Conservation (phyloP, 2,797 vertebrate genomes). For the Avahi laniger region DNA sequence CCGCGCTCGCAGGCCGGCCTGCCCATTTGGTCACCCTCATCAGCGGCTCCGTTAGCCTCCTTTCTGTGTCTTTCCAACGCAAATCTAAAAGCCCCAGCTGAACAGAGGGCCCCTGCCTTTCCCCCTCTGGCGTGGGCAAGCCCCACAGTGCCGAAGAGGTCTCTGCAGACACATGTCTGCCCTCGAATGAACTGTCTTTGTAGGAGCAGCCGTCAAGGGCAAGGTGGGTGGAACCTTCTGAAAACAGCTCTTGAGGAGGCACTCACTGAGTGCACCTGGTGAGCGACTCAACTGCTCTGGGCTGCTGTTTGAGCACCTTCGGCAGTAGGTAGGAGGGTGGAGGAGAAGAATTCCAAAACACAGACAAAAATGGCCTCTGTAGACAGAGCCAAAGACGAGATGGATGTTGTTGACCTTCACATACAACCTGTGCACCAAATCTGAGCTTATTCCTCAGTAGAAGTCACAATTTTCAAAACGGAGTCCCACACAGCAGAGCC, state of each 20-base stretch:
- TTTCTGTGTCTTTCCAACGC: not conserved
- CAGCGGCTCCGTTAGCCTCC: not conserved
- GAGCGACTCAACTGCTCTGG: not conserved
- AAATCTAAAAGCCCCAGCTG: not conserved
- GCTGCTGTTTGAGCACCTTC: not conserved
- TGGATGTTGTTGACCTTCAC: not conserved
- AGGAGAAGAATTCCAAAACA: not conserved
- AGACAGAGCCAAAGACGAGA: not conserved
- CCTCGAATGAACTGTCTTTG: not conserved
- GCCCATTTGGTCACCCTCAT: not conserved
- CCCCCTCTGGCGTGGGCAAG: not conserved
- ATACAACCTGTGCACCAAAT: not conserved
- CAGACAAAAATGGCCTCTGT: not conserved
- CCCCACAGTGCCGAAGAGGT: not conserved
- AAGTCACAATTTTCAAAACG: conserved; percentile 51
- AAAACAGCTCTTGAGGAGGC: not conserved
- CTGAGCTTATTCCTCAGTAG: conserved; percentile 47
- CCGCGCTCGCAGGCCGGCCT: not conserved
- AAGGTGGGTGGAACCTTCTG: not conserved
- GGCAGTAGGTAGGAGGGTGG: not conserved
- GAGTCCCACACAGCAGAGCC: conserved; percentile 38
- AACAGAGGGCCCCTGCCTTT: not conserved
- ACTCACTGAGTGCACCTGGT: not conserved
- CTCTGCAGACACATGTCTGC: not conserved
- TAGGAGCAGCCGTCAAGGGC: fast-evolving